A percentile compares a stretch with the other conserved stretches of the same genome.
These are phyloP conservation scores for Agrilus mali DNA, from an alignment of 2,888 invertebrate genomes.

Conservation along the genomic window DNA sequence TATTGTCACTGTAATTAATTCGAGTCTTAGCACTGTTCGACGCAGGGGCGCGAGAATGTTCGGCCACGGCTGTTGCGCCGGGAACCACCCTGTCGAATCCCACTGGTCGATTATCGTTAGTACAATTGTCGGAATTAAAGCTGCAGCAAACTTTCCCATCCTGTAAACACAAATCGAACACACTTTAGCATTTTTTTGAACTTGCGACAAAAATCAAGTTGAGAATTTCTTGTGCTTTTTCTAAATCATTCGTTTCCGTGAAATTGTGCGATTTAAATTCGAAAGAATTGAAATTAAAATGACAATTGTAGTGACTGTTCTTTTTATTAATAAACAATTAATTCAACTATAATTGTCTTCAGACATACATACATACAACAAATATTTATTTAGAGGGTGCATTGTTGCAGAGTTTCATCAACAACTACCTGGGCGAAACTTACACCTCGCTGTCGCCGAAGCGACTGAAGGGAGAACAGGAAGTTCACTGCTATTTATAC, in stretches of 20 bases:
- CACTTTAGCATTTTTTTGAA: conserved; percentile 1
- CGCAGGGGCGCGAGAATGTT: conserved; percentile 12
- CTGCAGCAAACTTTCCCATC: conserved; percentile 37
- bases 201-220: not conserved
- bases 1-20: conserved; percentile 20
- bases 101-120: conserved; percentile 30
- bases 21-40: conserved; percentile 13
- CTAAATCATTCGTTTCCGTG: conserved; percentile 6
- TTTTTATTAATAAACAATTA: no score
- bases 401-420: no score
- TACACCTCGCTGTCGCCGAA: no score
- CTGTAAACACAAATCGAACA: conserved; percentile 23
- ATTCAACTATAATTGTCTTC: no score
- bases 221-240: conserved; percentile 7
- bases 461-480: no score
- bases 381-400: no score
- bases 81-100: conserved; percentile 33
- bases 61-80: conserved; percentile 17
- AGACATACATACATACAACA: no score
- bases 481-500: no score
- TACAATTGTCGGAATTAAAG: conserved; percentile 33
- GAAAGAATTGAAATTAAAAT: conserved; percentile 1
- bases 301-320: no score
- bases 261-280: conserved; percentile 6
- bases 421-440: no score